Conservation (phyloP, 2,888 invertebrate species). For the Latrodectus elegans region DNA sequence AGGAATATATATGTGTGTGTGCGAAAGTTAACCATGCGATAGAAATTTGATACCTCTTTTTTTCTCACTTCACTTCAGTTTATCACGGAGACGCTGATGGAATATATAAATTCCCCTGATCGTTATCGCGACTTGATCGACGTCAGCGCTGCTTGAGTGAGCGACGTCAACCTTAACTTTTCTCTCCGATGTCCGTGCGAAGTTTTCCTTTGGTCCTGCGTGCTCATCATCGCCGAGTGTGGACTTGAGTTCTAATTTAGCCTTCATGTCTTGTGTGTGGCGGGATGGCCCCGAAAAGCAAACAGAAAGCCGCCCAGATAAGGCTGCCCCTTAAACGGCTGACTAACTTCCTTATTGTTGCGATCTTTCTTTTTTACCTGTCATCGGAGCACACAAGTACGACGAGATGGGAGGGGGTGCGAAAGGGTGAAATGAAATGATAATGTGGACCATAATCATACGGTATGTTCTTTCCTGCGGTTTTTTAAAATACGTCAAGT, state of each 20-base stretch:
- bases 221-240: conserved; percentile 39
- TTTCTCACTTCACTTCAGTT: conserved; percentile 19
- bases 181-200: neutral
- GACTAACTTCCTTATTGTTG: conserved; percentile 63
- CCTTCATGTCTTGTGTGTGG: neutral
- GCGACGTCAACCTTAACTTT: neutral
- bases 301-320: conserved; percentile 49
- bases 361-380: conserved; percentile 55
- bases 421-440: neutral
- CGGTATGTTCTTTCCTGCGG: neutral
- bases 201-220: conserved; percentile 19
- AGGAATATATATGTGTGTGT: no score
- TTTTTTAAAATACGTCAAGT: conserved; percentile 1
- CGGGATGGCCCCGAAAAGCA: conserved; percentile 16
- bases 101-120: conserved; percentile 35
- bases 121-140: conserved; percentile 43
- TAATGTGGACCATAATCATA: conserved; percentile 8
- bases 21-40: neutral
- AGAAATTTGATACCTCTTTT: conserved; percentile 5
- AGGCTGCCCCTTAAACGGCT: conserved; percentile 52
- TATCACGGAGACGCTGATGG: neutral
- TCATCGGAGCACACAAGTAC: conserved; percentile 22
- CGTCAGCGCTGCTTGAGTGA: conserved; percentile 40
- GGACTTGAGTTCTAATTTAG: conserved; percentile 64
- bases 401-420: neutral